These are phyloP conservation scores for Strigamia maritima DNA, from an alignment of 2,888 invertebrate genomes.

Conservation along the genomic window DNA sequence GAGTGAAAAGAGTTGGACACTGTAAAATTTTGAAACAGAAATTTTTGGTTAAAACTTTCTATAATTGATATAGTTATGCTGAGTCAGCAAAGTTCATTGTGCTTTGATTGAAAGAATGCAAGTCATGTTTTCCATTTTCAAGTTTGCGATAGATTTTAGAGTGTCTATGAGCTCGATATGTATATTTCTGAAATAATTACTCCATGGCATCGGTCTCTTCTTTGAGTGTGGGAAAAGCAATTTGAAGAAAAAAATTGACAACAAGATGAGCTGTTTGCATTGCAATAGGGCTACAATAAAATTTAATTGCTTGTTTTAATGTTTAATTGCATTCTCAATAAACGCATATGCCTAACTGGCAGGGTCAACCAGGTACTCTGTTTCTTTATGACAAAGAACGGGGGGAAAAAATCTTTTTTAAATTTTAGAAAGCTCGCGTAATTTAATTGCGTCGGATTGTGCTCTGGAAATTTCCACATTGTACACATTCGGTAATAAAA, in stretches of 20 bases:
- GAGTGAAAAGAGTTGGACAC: too few species aligned
- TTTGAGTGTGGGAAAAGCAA: neutral
- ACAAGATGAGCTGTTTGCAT: neutral
- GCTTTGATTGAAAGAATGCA: conserved; percentile 28
- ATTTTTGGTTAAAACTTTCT: conserved; percentile 12
- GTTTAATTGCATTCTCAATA: neutral
- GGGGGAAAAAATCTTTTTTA: too few species aligned
- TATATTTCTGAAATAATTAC: neutral
- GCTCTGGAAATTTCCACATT: too few species aligned
- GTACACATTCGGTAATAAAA: too few species aligned
- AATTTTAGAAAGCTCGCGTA: too few species aligned
- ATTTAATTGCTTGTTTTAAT: neutral
- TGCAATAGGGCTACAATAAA: neutral
- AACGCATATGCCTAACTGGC: neutral
- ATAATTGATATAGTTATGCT: conserved; percentile 17
- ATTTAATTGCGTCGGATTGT: too few species aligned
- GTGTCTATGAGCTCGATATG: neutral
- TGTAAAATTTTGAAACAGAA: neutral
- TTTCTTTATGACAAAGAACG: neutral
- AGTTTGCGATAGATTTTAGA: neutral
- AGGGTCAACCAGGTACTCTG: neutral
- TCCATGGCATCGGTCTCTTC: neutral
- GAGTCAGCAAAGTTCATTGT: conserved; percentile 29
- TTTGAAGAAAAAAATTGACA: neutral
- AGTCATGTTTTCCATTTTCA: conserved; percentile 28